Percentiles rank a stretch among this genome's conserved stretches.
Conservation (phyloP, 1,140 invertebrate species). For the Pinna nobilis region DNA sequence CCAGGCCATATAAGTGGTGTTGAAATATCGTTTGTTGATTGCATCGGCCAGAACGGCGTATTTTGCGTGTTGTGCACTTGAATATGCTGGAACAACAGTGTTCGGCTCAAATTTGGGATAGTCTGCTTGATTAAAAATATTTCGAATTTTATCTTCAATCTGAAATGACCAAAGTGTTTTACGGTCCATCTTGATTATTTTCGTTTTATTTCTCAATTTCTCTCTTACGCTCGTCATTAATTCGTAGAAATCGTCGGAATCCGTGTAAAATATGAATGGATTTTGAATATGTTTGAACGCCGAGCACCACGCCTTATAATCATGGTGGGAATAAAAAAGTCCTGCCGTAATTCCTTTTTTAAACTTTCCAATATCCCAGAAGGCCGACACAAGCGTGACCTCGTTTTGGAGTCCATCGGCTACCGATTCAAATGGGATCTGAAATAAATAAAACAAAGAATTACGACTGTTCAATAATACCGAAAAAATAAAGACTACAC, state of each 20-base stretch:
- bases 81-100: constrained; percentile 52
- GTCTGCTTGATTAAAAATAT: constrained; percentile 41
- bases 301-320: constrained; percentile 42
- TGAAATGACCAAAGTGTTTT: constrained; percentile 50
- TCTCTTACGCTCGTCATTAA: constrained; percentile 36
- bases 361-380: constrained; percentile 59
- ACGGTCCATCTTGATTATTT: constrained; percentile 38
- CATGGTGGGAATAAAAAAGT: constrained; percentile 1
- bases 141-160: constrained; percentile 37
- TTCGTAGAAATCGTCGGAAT: constrained; percentile 34
- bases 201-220: constrained; percentile 19
- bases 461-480: too few species aligned
- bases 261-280: constrained; percentile 52
- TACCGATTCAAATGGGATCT: too few species aligned
- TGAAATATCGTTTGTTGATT: constrained; percentile 42
- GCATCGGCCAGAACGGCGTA: constrained; percentile 44
- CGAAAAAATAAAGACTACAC: too few species aligned
- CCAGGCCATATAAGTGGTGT: constrained; percentile 55
- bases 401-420: too few species aligned
- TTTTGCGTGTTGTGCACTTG: constrained; percentile 56
- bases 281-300: constrained; percentile 39
- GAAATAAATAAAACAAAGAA: too few species aligned
- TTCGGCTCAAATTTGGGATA: constrained; percentile 55
- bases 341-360: constrained; percentile 37
- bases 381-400: constrained; percentile 62